Conservation (phyloP, 2,888 invertebrate species). For the Idaea biselata region DNA sequence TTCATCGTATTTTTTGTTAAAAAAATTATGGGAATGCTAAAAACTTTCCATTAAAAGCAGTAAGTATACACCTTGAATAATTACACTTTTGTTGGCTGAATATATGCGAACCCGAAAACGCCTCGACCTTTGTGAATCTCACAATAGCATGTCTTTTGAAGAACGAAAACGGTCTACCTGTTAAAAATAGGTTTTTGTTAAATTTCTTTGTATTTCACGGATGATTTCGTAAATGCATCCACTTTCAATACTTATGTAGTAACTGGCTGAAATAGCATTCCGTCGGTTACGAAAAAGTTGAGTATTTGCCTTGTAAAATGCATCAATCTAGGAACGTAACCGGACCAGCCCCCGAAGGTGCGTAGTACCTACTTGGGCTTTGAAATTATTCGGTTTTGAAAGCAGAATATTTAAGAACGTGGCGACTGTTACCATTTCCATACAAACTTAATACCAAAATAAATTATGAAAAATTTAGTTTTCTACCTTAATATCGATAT, state of each 20-base stretch:
- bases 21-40: no score
- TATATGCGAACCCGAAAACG: not conserved
- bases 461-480: no score
- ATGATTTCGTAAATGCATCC: constrained; percentile 12
- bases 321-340: not conserved
- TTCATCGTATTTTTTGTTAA: no score
- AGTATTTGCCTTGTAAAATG: not conserved
- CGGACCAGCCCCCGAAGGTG: not conserved
- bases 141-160: not conserved
- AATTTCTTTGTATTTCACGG: constrained; percentile 16
- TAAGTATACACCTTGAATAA: no score
- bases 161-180: constrained; percentile 24
- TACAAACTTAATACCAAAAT: no score
- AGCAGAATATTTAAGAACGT: no score
- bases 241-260: not conserved
- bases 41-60: no score
- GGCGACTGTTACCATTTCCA: no score
- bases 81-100: not conserved
- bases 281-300: not conserved
- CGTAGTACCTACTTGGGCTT: no score
- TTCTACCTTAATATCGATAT: no score
- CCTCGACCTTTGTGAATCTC: not conserved
- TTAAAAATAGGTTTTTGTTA: constrained; percentile 20
- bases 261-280: not conserved
- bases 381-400: no score